These are phyloP conservation scores for Blastomussa wellsi DNA, from an alignment of 92 coral and sea anemone genomes.

Conservation along the genomic window DNA sequence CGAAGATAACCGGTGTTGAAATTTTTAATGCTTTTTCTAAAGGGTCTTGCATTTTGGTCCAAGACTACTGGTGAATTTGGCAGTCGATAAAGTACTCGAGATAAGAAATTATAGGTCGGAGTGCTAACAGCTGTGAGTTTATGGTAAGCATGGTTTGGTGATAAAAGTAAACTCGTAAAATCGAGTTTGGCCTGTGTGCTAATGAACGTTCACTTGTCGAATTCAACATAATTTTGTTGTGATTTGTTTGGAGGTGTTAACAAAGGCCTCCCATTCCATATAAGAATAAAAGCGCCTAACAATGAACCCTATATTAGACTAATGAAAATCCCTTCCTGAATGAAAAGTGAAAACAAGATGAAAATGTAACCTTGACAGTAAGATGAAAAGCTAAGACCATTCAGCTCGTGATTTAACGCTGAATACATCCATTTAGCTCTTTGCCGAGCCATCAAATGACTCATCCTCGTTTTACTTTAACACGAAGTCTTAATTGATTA, in stretches of 20 bases:
- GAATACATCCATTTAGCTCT: constrained; percentile 37
- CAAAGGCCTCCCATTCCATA: constrained; percentile 81
- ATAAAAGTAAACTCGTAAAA: constrained; percentile 35
- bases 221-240: constrained; percentile 54
- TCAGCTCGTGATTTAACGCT: constrained; percentile 38
- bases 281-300: constrained; percentile 68
- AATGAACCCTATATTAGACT: constrained; percentile 84
- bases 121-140: constrained; percentile 23
- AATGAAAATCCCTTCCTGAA: constrained; percentile 79
- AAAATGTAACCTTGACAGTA: constrained; percentile 53
- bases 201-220: constrained; percentile 70
- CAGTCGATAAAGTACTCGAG: constrained; percentile 32
- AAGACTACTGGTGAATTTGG: constrained; percentile 24
- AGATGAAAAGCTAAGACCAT: constrained; percentile 37
- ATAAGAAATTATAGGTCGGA: constrained; percentile 36
- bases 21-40: constrained; percentile 1
- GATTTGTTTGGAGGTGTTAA: constrained; percentile 78
- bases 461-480: constrained; percentile 23
- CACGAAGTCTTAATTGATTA: constrained; percentile 57
- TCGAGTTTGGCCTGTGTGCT: constrained; percentile 45
- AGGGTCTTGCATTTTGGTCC: constrained; percentile 15
- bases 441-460: constrained; percentile 29
- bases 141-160: constrained; percentile 12
- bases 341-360: constrained; percentile 71
- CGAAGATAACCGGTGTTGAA: constrained; percentile 10